Base-by-base conservation (phyloP, 1,140 invertebrate genomes). In the Eueides isabella region DNA sequence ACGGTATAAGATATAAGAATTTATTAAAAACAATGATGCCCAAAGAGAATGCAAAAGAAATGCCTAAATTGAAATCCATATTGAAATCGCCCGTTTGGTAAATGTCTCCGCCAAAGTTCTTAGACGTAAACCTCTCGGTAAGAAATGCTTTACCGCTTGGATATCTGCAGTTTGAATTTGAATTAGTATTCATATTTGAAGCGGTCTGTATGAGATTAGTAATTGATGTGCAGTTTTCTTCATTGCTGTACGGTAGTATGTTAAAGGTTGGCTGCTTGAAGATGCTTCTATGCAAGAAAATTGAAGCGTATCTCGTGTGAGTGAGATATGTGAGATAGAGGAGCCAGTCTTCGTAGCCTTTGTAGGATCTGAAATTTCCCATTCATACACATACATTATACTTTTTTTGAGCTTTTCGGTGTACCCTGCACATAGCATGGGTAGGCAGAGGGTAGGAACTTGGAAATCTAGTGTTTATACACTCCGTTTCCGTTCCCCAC, bases 1-100 rank as follows among this genome's bases (percentile, higher is more conserved):
- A 87, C 0, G 97, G 97, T 74, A 98, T 95, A 14, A 98, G 90
- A 90, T 98, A 98, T 19, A 98, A 90, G 67, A 98, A 94, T 80
- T 97, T 96, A 85, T 98, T 98, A 0, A 98, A 94, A 64, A 98
- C 94, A 73, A 97, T 95, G 67, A 98, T 95, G 11, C 96, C 97
- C 6, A 97, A 90, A 1, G 97, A 96, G 85, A 98, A 98, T 0
- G 96, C 97, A 74, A 98, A 96, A 0, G 96, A 96, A n/a, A 98
- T 95, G 0, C 96, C 95, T 62, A 98, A 95, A 94, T 98, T 98
- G 26, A 96, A 93, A 73, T 97, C 95, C 5, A 95, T 88, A 76
- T 97, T 95, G 14, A 97, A 91, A 30, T 96, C 95, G 48, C 95
- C 95, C 0, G 94, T 93, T 67, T 94, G 89, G 67, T 95, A 95